Percentiles rank a stretch among this genome's conserved stretches.
Conservation (phyloP, 2,113 vertebrate species). For the Phycodurus eques region DNA sequence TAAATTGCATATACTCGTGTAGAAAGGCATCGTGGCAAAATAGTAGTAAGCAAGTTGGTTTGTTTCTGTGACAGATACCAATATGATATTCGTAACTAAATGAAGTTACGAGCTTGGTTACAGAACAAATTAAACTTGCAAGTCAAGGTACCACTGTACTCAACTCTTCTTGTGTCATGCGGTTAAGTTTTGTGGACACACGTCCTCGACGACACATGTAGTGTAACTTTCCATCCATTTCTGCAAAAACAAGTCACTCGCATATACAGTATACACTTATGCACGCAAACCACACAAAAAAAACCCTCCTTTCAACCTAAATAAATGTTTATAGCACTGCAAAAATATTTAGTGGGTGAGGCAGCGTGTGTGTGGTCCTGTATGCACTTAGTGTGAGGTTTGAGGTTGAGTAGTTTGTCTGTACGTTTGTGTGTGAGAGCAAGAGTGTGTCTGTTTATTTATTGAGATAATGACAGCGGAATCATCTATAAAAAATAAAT, state of each 20-base stretch:
- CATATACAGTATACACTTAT: slow-evolving; percentile 12
- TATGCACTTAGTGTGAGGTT: slow-evolving; percentile 66
- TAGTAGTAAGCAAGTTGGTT: background rate
- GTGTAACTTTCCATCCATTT: slow-evolving; percentile 1
- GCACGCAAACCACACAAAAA: slow-evolving; percentile 17
- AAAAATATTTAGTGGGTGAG: slow-evolving; percentile 67
- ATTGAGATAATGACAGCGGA: background rate
- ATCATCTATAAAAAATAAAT: background rate
- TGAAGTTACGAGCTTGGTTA: background rate
- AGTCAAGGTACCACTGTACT: background rate
- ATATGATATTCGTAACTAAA: background rate
- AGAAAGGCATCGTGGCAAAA: background rate
- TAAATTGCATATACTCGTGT: background rate
- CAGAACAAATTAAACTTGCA: background rate
- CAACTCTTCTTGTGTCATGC: background rate
- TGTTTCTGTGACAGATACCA: too few relatives aligned
- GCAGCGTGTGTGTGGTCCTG: slow-evolving; percentile 75
- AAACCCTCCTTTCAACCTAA: slow-evolving; percentile 61
- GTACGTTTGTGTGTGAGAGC: slow-evolving; percentile 23
- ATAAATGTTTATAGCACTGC: slow-evolving; percentile 80
- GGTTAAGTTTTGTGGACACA: background rate
- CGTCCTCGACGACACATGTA: background rate
- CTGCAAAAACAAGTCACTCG: background rate
- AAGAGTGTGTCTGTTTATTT: background rate
- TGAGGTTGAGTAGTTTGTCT: slow-evolving; percentile 71